Conservation (phyloP, 2,888 invertebrate species). For the Autographa pulchrina region DNA sequence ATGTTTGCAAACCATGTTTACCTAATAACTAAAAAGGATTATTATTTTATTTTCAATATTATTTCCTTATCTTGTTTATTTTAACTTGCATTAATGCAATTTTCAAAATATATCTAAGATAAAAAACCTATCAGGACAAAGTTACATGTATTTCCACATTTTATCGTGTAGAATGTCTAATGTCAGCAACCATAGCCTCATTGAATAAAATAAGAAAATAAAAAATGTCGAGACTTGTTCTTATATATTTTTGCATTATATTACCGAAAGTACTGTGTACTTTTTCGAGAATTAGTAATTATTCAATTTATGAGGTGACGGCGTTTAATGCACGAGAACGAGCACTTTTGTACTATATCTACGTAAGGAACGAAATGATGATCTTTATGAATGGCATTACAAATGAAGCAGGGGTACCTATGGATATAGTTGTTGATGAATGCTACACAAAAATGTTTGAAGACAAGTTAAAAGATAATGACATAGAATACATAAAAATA, state of each 20-base stretch:
- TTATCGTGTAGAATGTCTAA: neutral
- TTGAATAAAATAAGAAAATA: slow-evolving; percentile 29
- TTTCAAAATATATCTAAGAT: too few species aligned
- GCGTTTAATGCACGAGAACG: slow-evolving; percentile 79
- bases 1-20: neutral
- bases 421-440: slow-evolving; percentile 72
- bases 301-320: slow-evolving; percentile 73
- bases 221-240: slow-evolving; percentile 28
- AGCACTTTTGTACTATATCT: slow-evolving; percentile 67
- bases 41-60: too few species aligned
- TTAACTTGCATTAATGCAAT: too few species aligned
- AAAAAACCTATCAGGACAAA: too few species aligned
- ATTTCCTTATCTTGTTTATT: too few species aligned
- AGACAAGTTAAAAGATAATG: slow-evolving; percentile 62
- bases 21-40: too few species aligned
- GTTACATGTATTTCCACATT: neutral
- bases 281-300: slow-evolving; percentile 46
- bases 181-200: slow-evolving; percentile 42
- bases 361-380: slow-evolving; percentile 60
- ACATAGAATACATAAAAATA: slow-evolving; percentile 70
- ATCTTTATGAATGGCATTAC: slow-evolving; percentile 78
- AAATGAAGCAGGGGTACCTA: slow-evolving; percentile 80
- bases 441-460: slow-evolving; percentile 66
- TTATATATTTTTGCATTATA: slow-evolving; percentile 22
- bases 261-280: slow-evolving; percentile 15